Conservation (phyloP, 2,113 vertebrate genomes). For the Plecturocebus donacophilus region DNA sequence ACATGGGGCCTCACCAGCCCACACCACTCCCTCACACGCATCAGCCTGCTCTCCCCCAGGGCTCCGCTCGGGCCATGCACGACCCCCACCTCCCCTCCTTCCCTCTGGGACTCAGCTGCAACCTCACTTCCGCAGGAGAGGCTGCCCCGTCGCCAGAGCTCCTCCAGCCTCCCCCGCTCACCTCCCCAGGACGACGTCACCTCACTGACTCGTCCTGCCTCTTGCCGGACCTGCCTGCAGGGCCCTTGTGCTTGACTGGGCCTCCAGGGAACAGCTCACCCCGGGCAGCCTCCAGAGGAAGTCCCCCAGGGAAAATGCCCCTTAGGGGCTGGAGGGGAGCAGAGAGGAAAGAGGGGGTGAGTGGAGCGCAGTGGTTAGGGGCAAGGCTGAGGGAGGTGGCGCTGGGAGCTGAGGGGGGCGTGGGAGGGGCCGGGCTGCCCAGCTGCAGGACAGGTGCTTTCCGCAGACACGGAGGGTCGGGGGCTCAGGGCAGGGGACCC, state of each 20-base stretch:
- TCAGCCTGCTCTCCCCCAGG: background rate
- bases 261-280: rapidly evolving
- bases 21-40: background rate
- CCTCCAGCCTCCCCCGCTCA: rapidly evolving
- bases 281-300: background rate
- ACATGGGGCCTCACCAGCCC: rapidly evolving
- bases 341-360: background rate
- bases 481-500: too few species aligned
- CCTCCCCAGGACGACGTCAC: background rate
- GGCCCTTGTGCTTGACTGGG: background rate
- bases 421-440: too few species aligned
- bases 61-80: background rate
- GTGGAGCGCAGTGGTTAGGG: too few species aligned
- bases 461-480: too few species aligned
- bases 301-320: background rate
- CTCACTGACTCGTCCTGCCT: background rate
- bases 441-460: too few species aligned
- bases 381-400: background rate
- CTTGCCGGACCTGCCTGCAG: background rate
- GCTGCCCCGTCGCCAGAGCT: background rate
- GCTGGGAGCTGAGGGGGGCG: background rate
- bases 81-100: background rate
- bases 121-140: background rate
- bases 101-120: background rate
- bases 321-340: background rate